A percentile compares a stretch with the other conserved stretches of the same genome.
Conservation (phyloP, 1,140 invertebrate species). For the Stegodyphus dumicola region DNA sequence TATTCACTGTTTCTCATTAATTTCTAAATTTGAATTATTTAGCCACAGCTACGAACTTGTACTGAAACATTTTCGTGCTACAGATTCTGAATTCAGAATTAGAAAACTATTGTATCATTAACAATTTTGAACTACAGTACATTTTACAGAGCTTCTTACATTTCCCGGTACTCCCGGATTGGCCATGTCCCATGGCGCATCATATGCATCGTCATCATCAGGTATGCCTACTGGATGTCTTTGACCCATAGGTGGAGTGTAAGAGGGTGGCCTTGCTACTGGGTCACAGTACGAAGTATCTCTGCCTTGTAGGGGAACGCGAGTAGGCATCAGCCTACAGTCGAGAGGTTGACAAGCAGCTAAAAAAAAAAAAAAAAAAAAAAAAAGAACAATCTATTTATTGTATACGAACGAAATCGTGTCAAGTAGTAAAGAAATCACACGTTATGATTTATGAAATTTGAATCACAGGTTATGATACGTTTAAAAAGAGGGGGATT, state of each 20-base stretch:
- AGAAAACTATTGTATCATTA: neutral
- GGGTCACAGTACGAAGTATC: conserved; percentile 24
- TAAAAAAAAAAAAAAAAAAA: neutral
- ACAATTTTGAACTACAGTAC: too few relatives aligned
- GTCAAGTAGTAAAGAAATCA: too few relatives aligned
- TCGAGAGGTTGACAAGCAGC: conserved; percentile 53
- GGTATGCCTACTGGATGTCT: conserved; percentile 53
- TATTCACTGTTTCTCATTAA: too few relatives aligned
- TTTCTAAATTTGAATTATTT: too few relatives aligned
- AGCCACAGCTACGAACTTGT: neutral
- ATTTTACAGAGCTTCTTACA: conserved; percentile 18
- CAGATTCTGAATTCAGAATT: neutral
- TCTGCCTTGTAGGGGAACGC: conserved; percentile 17
- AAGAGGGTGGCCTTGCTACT: conserved; percentile 38
- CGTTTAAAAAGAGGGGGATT: too few relatives aligned
- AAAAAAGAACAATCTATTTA: neutral
- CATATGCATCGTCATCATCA: conserved; percentile 58
- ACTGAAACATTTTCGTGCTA: neutral
- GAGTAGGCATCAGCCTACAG: conserved; percentile 27
- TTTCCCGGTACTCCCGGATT: conserved; percentile 45
- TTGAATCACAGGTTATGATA: too few relatives aligned
- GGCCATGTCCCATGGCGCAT: conserved; percentile 58
- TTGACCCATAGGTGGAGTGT: conserved; percentile 35
- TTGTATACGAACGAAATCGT: too few relatives aligned
- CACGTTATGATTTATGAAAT: too few relatives aligned